Conservation (phyloP, 2,113 vertebrate species). For the Aramus guarauna region DNA sequence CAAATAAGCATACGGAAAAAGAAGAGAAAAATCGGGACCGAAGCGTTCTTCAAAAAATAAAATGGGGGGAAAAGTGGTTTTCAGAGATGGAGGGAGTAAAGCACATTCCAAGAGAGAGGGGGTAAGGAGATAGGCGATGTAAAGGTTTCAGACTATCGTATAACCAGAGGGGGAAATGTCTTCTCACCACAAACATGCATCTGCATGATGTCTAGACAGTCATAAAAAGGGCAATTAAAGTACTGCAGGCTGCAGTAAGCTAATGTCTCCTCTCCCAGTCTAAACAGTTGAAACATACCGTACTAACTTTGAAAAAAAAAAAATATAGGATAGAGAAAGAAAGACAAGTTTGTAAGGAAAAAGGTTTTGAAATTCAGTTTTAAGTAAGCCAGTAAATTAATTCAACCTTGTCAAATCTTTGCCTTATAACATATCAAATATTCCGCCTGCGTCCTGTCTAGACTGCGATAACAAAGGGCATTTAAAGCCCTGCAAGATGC, state of each 20-base stretch:
- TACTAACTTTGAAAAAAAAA: not conserved
- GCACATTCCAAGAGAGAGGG: constrained; percentile 3
- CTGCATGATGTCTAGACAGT: constrained; percentile 81
- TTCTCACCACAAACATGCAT: constrained; percentile 71
- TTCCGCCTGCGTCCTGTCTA: constrained; percentile 82
- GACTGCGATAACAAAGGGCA: constrained; percentile 84
- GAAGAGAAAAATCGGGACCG: not conserved
- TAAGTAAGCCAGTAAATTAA: constrained; percentile 70
- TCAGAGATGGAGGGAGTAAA: not conserved
- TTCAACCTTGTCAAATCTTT: constrained; percentile 75
- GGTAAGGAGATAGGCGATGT: constrained; percentile 61
- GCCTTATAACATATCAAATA: constrained; percentile 74
- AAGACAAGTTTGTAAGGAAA: constrained; percentile 34
- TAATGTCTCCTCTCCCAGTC: constrained; percentile 63
- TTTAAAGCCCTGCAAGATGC: constrained; percentile 75
- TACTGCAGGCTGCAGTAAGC: constrained; percentile 63
- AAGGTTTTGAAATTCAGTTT: constrained; percentile 67
- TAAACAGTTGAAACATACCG: constrained; percentile 41
- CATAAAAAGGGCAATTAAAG: constrained; percentile 79
- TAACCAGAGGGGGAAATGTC: constrained; percentile 70
- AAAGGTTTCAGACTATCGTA: constrained; percentile 59
- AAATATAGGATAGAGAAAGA: not conserved
- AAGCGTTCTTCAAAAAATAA: not conserved
- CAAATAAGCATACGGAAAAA: not conserved
- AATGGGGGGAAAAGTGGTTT: not conserved